These are phyloP conservation scores for Calonectris borealis DNA, from an alignment of 2,113 vertebrate species.

Conservation along the genomic window DNA sequence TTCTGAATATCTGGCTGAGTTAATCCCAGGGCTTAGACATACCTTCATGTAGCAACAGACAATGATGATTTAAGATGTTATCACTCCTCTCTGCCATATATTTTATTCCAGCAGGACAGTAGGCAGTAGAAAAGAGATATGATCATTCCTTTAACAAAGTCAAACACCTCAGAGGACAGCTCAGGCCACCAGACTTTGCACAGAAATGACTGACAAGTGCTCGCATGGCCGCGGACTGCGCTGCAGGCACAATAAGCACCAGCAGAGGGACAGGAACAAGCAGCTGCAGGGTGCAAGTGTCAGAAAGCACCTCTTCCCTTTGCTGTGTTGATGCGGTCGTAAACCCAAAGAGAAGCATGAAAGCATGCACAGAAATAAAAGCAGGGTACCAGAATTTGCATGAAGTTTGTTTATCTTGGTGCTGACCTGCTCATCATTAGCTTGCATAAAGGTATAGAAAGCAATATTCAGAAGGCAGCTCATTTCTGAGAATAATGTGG, in stretches of 20 bases:
- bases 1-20: neutral
- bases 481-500: neutral
- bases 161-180: neutral
- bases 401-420: neutral
- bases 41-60: neutral
- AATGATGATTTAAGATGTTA: neutral
- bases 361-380: neutral
- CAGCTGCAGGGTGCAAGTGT: neutral
- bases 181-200: neutral
- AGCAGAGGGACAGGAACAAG: neutral
- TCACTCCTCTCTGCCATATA: neutral
- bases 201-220: neutral
- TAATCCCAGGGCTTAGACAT: neutral
- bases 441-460: neutral
- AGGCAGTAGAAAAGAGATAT: neutral
- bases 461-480: neutral
- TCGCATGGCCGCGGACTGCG: fast-evolving
- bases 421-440: neutral
- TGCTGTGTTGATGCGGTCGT: fast-evolving
- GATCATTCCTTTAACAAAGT: neutral
- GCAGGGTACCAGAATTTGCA: neutral
- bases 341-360: neutral
- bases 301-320: neutral
- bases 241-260: neutral
- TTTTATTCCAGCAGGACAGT: neutral